Conservation (phyloP, 2,113 vertebrate genomes). For the Clarias batrachus region DNA sequence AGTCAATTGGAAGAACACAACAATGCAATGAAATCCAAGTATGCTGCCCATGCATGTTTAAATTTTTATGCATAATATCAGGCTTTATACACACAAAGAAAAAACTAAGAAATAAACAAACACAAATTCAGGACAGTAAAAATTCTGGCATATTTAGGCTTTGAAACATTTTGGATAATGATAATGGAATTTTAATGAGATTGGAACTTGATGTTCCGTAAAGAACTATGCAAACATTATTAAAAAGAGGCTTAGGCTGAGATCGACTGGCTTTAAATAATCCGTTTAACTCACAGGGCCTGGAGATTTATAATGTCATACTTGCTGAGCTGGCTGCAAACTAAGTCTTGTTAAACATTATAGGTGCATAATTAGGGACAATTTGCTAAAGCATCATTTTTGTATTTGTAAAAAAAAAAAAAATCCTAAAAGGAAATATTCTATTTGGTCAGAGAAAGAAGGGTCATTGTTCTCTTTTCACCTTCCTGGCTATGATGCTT, state of each 20-base stretch:
- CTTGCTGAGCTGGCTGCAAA: background rate
- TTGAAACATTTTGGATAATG: background rate
- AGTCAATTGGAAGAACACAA: background rate
- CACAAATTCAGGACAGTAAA: background rate
- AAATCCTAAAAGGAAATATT: background rate
- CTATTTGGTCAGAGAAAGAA: background rate
- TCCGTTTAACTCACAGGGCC: background rate
- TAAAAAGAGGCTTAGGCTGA: background rate
- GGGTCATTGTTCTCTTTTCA: background rate
- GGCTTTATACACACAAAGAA: background rate
- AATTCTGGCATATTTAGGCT: background rate
- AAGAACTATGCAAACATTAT: background rate
- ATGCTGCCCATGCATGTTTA: background rate
- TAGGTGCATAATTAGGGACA: background rate
- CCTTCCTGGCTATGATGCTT: background rate
- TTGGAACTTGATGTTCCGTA: background rate
- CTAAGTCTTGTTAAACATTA: background rate
- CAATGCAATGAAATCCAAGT: background rate
- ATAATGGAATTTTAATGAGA: background rate
- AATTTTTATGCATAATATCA: background rate
- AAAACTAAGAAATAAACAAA: background rate
- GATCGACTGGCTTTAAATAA: background rate
- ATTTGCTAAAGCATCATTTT: background rate
- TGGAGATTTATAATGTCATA: background rate
- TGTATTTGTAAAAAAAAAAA: background rate